Conservation (phyloP, 2,888 invertebrate genomes). For the Erannis defoliaria region DNA sequence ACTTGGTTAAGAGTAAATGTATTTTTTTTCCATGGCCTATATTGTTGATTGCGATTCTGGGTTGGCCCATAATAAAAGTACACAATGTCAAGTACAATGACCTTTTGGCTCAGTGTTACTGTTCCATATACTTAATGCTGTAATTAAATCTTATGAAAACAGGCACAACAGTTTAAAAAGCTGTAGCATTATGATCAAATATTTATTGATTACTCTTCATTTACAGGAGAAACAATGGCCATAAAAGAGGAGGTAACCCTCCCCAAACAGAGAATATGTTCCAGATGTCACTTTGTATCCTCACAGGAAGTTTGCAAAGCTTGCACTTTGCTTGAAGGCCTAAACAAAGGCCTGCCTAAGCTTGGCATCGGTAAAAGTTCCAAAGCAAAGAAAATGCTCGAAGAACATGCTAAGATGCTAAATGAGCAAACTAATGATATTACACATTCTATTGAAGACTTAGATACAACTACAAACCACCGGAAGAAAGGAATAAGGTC, state of each 20-base stretch:
- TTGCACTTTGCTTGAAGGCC: conserved; percentile 97
- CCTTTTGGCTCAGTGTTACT: too few relatives aligned
- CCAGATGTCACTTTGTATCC: conserved; percentile 95
- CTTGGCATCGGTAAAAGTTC: conserved; percentile 96
- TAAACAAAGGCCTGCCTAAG: conserved; percentile 96
- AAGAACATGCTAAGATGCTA: conserved; percentile 76
- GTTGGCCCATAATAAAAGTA: too few relatives aligned
- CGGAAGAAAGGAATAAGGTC: conserved; percentile 51
- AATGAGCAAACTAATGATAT: conserved; percentile 53
- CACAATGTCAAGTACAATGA: too few relatives aligned
- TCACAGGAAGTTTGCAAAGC: conserved; percentile 99
- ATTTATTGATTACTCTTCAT: not conserved
- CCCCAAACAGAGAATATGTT: conserved; percentile 93
- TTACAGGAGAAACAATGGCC: conserved; percentile 93
- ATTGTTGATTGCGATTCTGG: too few relatives aligned
- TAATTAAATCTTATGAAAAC: too few relatives aligned
- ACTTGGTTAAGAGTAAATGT: too few relatives aligned
- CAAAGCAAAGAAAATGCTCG: conserved; percentile 90
- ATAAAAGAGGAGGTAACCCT: conserved; percentile 94
- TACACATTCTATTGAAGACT: conserved; percentile 57
- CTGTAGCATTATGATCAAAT: too few relatives aligned
- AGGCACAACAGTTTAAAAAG: too few relatives aligned
- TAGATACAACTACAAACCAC: conserved; percentile 52
- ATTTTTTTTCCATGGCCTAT: too few relatives aligned
- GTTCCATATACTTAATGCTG: too few relatives aligned